Evolutionary conservation across 2,113 vertebrate genomes (phyloP), one percentile per base, ranked within the genome.

Genomic region (Panthera tigris): DNA sequence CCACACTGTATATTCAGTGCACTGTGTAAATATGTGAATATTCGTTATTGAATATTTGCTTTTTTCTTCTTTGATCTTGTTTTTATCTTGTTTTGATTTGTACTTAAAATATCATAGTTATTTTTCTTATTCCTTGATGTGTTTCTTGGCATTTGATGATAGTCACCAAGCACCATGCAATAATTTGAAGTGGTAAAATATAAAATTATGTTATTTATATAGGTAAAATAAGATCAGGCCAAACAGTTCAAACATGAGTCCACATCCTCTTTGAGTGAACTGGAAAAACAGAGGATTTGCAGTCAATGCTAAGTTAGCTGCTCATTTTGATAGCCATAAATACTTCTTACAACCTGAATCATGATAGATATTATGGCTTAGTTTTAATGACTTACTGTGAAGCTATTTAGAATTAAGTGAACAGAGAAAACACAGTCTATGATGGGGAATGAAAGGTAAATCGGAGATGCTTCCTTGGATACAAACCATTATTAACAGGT

Each of bases 71-170:
- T 81, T 69, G 8, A 18, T 89, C 57, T 69, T 41, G 4, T 55
- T 76, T 86, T 45, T 31, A 80, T 45, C 45, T 45, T 45, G 45
- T 45, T 45, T 45, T 45, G 16, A 92, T 66, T 94, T 95, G 74
- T 36, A 92, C 29, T 39, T 93, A 45, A 80, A 93, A 39, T 48
- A 1, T 29, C 16, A 0, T 55, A 91, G 45, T 71, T 29, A 83
- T n/a, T 88, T 52, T 92, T 90, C 55, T 95, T 71, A 85, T 50
- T 82, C 31, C 11, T 76, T 61, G 7, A 85, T 63, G 57, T 86
- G 15, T 29, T 94, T 94, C 63, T 96, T 68, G 55, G 27, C 27
- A 71, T 36, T 93, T 78, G 31, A 68, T 73, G 63, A 95, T 86
- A 31, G 39, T 48, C 41, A 82, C 15, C 39, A 94, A 69, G 0